phyloP scores from a whole-genome alignment of 1,140 invertebrate species.

The Psilanteris sp. region DNA sequence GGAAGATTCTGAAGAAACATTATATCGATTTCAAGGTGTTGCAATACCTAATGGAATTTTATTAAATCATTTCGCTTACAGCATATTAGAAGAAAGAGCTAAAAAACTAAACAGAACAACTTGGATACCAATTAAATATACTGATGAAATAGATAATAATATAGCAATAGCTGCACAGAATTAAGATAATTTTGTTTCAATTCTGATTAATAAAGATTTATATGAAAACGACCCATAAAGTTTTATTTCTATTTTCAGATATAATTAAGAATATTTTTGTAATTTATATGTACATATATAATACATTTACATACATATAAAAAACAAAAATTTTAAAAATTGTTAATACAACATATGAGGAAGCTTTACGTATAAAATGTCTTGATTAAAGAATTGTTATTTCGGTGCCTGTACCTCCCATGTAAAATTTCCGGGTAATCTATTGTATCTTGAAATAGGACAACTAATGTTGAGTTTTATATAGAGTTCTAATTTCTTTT shows the following conservation, averaged over 20 bases:
- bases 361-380: too few relatives aligned
- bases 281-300: slow-evolving; percentile 22
- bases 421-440: slow-evolving; percentile 69
- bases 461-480: slow-evolving; percentile 69
- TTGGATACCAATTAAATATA: slow-evolving; percentile 63
- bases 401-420: slow-evolving; percentile 69
- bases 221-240: slow-evolving; percentile 30
- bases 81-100: slow-evolving; percentile 87
- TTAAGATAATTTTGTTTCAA: slow-evolving; percentile 45
- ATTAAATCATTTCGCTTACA: slow-evolving; percentile 91
- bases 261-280: slow-evolving; percentile 10
- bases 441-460: slow-evolving; percentile 68
- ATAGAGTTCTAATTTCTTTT: slow-evolving; percentile 66
- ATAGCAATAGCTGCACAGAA: slow-evolving; percentile 59
- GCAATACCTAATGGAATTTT: slow-evolving; percentile 88
- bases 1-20: slow-evolving; percentile 79
- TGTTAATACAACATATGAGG: slow-evolving; percentile 1
- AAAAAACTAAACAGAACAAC: slow-evolving; percentile 81
- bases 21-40: slow-evolving; percentile 95
- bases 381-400: too few relatives aligned
- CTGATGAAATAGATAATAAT: slow-evolving; percentile 38
- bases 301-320: slow-evolving; percentile 8
- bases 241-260: slow-evolving; percentile 6
- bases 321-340: too few relatives aligned
- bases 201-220: slow-evolving; percentile 52